Conservation (phyloP, 2,113 vertebrate genomes). For the Elanus axillaris region DNA sequence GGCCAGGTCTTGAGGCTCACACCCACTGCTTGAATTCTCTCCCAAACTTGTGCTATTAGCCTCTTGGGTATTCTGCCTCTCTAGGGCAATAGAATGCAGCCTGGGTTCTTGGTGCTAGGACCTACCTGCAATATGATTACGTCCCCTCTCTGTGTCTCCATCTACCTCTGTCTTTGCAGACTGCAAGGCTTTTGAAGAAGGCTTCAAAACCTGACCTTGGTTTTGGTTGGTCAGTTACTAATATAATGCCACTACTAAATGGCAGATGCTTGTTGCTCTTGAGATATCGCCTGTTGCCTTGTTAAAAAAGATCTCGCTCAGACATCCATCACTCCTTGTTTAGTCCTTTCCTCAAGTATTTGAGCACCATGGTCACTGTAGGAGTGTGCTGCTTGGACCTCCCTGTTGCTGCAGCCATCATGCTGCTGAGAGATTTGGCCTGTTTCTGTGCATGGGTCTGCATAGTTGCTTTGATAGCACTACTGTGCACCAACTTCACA, state of each 20-base stretch:
- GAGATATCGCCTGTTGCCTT: background rate
- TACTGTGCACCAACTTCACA: background rate
- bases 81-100: background rate
- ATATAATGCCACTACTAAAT: background rate
- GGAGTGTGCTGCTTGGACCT: background rate
- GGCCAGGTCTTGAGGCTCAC: background rate
- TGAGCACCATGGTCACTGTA: background rate
- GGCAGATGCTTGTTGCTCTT: background rate
- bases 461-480: background rate
- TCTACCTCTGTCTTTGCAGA: background rate
- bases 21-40: background rate
- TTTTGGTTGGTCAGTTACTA: background rate
- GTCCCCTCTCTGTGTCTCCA: background rate
- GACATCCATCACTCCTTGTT: background rate
- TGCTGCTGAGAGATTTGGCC: background rate
- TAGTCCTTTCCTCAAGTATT: background rate
- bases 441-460: background rate
- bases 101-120: background rate
- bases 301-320: background rate
- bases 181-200: background rate
- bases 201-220: background rate
- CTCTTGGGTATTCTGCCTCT: background rate
- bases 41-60: background rate
- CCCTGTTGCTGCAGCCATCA: fast-evolving
- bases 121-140: background rate